Base-by-base conservation (phyloP, 92 coral and sea anemone genomes). In the Metridium senile region DNA sequence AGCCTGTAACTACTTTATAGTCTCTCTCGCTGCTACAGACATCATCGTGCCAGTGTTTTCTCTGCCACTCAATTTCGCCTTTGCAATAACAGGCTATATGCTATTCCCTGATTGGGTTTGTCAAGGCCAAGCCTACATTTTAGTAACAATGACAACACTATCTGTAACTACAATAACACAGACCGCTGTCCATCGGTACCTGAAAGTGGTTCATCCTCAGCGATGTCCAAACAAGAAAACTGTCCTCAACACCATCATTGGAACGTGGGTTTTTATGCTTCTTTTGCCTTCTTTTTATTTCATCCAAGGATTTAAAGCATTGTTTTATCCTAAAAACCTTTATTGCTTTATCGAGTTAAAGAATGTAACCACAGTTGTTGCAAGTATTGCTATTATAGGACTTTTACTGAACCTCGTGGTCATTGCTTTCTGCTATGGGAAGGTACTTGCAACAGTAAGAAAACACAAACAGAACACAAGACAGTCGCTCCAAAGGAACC, bases 1-100 rank as follows among this genome's bases (percentile, higher is more conserved):
- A 7, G 43, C 77, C 0, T 76, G 83, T 9, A 86, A 86, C 69
- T 86, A 81, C 51, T 76, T 74, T 86, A 71, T 86, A 45, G 72
- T 83, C n/a, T 81, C 90, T 9, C 69, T 86, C 34, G 86, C 90
- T 26, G 9, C 52, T 19, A 53, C 90, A 3, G 90, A 86, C 62
- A 62, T 86, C 51, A 61, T 76, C 74, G 33, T 81, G 83, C 49
- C 86, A 0, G 20, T 74, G 18, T 22, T 74, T 10, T 70, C 68
- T 43, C 49, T 61, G 76, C 82, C 86, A 71, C 77, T 81, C 65
- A 86, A 73, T 23, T 26, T 76, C 17, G 82, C 64, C 19, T 30
- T 71, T 6, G 22, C 62, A 47, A 34, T 81, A 23, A 62, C 90
- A 21, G 86, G 80, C 20, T 70, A 64, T 30, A 74, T 81, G 71